Percentiles rank a stretch among this genome's conserved stretches.
Conservation (phyloP, 2,797 vertebrate species). For the Tinamus major region DNA sequence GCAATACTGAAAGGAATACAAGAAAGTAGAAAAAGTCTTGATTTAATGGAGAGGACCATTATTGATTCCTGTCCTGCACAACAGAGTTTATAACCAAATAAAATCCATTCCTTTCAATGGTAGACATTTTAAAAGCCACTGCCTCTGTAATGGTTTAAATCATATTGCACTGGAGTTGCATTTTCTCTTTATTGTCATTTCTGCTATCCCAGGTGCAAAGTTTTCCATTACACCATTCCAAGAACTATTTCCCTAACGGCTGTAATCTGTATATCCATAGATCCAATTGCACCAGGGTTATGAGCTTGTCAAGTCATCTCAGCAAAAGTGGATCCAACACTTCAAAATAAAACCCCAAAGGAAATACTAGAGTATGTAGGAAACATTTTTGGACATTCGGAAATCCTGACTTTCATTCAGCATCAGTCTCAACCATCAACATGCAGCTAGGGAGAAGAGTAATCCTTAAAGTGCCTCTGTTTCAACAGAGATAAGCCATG, state of each 20-base stretch:
- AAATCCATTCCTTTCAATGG: conserved; percentile 39
- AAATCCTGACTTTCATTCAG: neutral
- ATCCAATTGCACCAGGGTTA: neutral
- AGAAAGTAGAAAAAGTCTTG: conserved; percentile 27
- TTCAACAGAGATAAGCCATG: neutral
- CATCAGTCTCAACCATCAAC: neutral
- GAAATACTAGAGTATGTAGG: neutral
- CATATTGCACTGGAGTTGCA: neutral
- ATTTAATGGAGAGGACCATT: conserved; percentile 34
- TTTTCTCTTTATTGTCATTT: neutral
- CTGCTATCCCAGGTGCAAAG: neutral
- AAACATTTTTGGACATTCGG: neutral
- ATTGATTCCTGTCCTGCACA: conserved; percentile 43
- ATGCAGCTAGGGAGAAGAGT: neutral
- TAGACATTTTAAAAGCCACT: conserved; percentile 31
- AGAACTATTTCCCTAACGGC: neutral
- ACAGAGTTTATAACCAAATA: conserved; percentile 32
- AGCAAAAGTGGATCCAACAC: neutral
- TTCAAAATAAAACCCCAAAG: neutral
- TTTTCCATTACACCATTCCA: neutral
- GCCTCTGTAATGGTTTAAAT: neutral
- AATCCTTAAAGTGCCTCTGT: neutral
- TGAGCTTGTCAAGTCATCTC: neutral
- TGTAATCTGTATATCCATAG: neutral
- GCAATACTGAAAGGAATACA: conserved; percentile 14